Evolutionary conservation across 2,888 invertebrate genomes (phyloP), one percentile per base, ranked within the genome.

Genomic region (Plutella xylostella): DNA sequence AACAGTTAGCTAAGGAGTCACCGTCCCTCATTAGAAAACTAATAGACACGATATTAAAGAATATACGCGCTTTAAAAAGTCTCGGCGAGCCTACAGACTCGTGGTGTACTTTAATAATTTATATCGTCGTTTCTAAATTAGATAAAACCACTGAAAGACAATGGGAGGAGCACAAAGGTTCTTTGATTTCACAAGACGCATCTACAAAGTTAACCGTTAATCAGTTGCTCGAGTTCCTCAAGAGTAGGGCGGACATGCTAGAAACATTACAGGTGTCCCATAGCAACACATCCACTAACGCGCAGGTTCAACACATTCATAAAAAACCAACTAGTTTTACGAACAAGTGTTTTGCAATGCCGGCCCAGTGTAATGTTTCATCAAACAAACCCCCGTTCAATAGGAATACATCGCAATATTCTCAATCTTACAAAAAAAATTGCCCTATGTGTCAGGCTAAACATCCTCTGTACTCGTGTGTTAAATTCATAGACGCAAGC

Each of bases 41-140:
- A 7, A 53, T 50, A 12, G 54, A 54, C 28, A 44, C 41, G 12
- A 35, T 50, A 25, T 43, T 48, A 33, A 35, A 47, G 14, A 55
- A 55, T 35, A 45, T 55, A 45, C 48, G 53, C 2, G 47, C 51
- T 30, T 35, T 55, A 19, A 51, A 51, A 30, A 33, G 46, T 30
- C 25, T 53, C 34, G 45, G 42, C 15, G 52, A 51, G 34, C 49
- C 51, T 4, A 49, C 48, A 6, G 28, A 38, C 18, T 3, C 25
- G 12, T 43, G 43, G 43, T 37, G 37, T 19, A 50, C 49, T 0
- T 14, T 52, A 3, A 46, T 53, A 17, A 50, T 50, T 41, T 48
- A 50, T 43, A 15, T 52, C 33, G 33, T 52, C 18, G 45, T 46
- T 3, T 42, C 49, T 5, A 54, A 45, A 33, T 33, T 51, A 2